Evolutionary conservation across 2,888 invertebrate species (phyloP).

Genomic region (Synergus gifuensis): DNA sequence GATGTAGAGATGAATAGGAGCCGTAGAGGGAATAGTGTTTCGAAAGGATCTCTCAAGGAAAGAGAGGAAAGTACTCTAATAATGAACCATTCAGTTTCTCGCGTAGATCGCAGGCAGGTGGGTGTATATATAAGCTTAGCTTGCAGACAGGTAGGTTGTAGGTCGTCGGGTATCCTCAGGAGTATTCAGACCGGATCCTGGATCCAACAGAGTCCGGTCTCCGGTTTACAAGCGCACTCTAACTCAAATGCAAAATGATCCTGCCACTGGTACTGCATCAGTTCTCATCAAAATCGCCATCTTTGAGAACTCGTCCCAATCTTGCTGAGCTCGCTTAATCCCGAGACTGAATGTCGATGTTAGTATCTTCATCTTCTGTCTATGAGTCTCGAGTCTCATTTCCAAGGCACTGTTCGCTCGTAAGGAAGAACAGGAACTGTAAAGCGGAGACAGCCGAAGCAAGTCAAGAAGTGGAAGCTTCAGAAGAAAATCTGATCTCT

Average conservation of each 20-base stretch:
- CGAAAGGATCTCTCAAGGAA: conserved; percentile 41
- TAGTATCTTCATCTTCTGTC: conserved; percentile 25
- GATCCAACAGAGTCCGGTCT: conserved; percentile 34
- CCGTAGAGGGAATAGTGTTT: conserved; percentile 37
- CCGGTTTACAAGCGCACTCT: conserved; percentile 14
- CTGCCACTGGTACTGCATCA: conserved; percentile 11
- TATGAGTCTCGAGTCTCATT: conserved; percentile 37
- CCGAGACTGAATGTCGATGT: conserved; percentile 25
- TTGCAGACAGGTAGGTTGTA: conserved; percentile 38
- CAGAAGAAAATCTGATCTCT: background rate
- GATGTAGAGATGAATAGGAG: conserved; percentile 40
- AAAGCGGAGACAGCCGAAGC: background rate
- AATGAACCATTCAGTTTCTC: conserved; percentile 44
- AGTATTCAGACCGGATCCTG: conserved; percentile 37
- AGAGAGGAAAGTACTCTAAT: conserved; percentile 46
- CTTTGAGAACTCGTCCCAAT: conserved; percentile 15
- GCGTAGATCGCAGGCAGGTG: conserved; percentile 32
- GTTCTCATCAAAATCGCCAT: conserved; percentile 19
- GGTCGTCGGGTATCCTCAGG: conserved; percentile 32
- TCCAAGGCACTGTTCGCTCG: conserved; percentile 35
- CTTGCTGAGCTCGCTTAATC: conserved; percentile 32
- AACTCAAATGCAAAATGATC: conserved; percentile 8
- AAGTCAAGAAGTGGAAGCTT: background rate
- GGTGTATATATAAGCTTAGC: conserved; percentile 21
- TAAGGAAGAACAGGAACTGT: background rate